phyloP scores from a whole-genome alignment of 1,140 invertebrate species.

The Anastrepha obliqua region DNA sequence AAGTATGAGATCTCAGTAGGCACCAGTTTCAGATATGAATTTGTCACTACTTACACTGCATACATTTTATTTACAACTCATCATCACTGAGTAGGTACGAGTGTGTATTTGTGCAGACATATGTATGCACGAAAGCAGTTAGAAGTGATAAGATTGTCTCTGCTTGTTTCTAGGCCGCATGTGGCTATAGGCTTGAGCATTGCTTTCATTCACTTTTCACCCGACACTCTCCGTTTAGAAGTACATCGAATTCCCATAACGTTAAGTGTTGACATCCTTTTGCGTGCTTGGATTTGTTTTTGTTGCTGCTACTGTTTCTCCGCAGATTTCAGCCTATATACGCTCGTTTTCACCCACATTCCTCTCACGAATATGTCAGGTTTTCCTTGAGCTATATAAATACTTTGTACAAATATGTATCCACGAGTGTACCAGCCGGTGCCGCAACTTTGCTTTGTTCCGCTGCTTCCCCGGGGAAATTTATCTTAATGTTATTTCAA shows the following conservation, averaged over 20 bases:
- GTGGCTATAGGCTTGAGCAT: neutral
- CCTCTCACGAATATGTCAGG: neutral
- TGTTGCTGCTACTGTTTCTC: neutral
- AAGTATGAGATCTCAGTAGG: neutral
- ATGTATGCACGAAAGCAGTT: too few species aligned
- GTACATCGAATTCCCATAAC: neutral
- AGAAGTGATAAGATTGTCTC: neutral
- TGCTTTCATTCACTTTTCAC: neutral
- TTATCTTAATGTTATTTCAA: constrained; percentile 74
- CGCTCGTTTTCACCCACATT: neutral
- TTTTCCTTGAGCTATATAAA: neutral
- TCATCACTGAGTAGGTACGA: neutral
- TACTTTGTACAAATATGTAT: neutral
- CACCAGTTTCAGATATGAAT: neutral
- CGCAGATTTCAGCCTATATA: neutral
- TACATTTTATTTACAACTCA: neutral
- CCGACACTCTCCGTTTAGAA: neutral
- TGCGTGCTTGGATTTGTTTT: neutral
- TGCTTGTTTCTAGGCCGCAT: constrained; percentile 9
- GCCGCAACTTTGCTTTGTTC: constrained; percentile 5
- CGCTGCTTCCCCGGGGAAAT: constrained; percentile 67
- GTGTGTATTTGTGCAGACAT: neutral
- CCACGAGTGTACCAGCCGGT: neutral
- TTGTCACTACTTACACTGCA: neutral
- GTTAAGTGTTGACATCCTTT: constrained; percentile 27